A percentile compares a stretch with the other conserved stretches of the same genome.
Conservation (phyloP, 2,797 vertebrate genomes). For the Australoheros facetus region DNA sequence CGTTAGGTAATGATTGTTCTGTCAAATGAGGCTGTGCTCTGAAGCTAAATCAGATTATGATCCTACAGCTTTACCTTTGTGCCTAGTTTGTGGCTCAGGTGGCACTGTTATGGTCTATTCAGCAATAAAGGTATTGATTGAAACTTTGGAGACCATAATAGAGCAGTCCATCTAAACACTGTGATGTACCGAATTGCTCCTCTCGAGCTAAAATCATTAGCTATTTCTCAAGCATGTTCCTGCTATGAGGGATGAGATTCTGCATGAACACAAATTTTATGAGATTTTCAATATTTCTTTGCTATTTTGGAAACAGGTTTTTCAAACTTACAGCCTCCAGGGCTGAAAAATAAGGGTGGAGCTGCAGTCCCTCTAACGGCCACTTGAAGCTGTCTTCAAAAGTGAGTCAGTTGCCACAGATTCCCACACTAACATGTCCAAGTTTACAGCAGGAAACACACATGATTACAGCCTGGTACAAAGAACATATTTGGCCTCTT, state of each 20-base stretch:
- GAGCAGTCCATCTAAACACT: background rate
- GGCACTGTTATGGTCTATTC: background rate
- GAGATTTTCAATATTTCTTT: background rate
- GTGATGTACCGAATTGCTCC: background rate
- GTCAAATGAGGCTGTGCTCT: background rate
- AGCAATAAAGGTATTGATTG: conserved; percentile 15
- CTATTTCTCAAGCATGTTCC: background rate
- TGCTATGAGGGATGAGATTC: background rate
- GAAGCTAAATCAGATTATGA: background rate
- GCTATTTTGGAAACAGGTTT: background rate
- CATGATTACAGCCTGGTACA: background rate
- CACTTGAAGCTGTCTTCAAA: background rate
- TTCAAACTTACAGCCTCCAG: background rate
- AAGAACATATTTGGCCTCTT: background rate
- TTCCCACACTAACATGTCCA: background rate
- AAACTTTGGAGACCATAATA: background rate
- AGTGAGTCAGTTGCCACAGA: background rate
- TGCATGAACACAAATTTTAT: background rate
- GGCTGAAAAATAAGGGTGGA: background rate
- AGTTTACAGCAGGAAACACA: background rate
- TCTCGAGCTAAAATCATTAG: background rate
- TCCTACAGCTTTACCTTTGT: background rate
- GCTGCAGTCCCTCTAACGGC: background rate
- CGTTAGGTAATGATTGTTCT: conserved; percentile 12
- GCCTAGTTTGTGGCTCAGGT: conserved; percentile 6